phyloP scores from a whole-genome alignment of 2,113 vertebrate genomes.

The Carassius carassius region DNA sequence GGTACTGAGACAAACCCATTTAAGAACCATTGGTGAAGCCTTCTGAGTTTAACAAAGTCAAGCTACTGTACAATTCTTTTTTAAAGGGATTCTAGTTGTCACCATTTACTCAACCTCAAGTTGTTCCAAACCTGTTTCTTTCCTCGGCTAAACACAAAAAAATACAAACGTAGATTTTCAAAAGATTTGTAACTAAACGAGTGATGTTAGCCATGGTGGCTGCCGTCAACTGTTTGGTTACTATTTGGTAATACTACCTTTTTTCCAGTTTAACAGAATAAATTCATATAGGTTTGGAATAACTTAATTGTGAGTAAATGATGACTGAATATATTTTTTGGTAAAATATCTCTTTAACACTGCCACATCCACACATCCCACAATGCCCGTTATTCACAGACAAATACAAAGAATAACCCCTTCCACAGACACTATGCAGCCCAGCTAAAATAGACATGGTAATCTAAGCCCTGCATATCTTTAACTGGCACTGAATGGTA shows the following conservation, averaged over 20 bases:
- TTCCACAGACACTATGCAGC: slow-evolving; percentile 4
- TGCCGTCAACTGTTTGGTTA: not conserved
- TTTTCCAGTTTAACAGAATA: not conserved
- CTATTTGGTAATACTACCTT: not conserved
- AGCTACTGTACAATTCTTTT: not conserved
- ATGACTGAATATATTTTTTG: not conserved
- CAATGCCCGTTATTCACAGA: slow-evolving; percentile 28
- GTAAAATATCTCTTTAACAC: not conserved
- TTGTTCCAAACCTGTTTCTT: not conserved
- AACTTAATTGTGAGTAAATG: not conserved
- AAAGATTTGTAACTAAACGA: not conserved
- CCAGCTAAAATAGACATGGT: slow-evolving; percentile 37
- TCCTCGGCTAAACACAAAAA: not conserved
- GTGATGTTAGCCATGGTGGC: not conserved
- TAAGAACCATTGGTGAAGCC: not conserved
- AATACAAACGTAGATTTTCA: not conserved
- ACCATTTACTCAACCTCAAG: too few relatives aligned
- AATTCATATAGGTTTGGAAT: not conserved
- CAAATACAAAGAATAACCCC: not conserved
- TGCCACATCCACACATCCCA: slow-evolving; percentile 27
- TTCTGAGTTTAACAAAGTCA: not conserved
- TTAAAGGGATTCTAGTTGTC: too few relatives aligned
- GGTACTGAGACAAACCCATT: not conserved
- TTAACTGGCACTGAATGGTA: slow-evolving; percentile 28
- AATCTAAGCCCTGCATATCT: slow-evolving; percentile 59